Evolutionary conservation across 2,113 vertebrate genomes (phyloP).

Genomic region (Crocuta crocuta): DNA sequence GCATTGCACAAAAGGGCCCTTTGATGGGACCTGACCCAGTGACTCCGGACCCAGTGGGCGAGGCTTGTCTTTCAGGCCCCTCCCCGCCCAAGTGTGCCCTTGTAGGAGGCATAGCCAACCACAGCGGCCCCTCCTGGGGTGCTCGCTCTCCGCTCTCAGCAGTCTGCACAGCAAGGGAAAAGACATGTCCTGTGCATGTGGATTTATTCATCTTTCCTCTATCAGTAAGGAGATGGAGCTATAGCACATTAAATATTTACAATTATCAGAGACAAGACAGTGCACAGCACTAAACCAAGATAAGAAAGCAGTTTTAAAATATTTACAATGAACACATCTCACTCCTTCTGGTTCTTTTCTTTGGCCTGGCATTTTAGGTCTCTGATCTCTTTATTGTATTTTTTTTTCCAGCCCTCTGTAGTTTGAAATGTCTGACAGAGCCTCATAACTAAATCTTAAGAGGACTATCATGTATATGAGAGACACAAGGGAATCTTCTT

Average conservation of each 20-base stretch:
- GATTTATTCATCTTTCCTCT: slow-evolving; percentile 40
- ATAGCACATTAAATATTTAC: slow-evolving; percentile 79
- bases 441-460: background rate
- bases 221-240: slow-evolving; percentile 54
- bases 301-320: slow-evolving; percentile 76
- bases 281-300: slow-evolving; percentile 54
- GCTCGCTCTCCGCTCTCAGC: background rate
- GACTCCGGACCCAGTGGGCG: background rate
- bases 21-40: background rate
- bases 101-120: background rate
- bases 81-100: background rate
- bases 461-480: background rate
- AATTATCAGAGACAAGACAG: slow-evolving; percentile 74
- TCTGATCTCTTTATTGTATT: slow-evolving; percentile 64
- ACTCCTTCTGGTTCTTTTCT: slow-evolving; percentile 73
- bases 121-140: accelerated
- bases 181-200: background rate
- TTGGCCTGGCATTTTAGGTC: slow-evolving; percentile 44
- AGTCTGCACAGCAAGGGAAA: background rate
- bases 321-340: slow-evolving; percentile 70
- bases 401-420: slow-evolving; percentile 15
- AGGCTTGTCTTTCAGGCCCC: background rate
- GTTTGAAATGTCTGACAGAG: slow-evolving; percentile 28
- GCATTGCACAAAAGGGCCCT: background rate
- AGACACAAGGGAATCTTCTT: background rate